A percentile compares a stretch with the other conserved stretches of the same genome.
Conservation (phyloP, 2,888 invertebrate genomes). For the Amphipoea oculea region DNA sequence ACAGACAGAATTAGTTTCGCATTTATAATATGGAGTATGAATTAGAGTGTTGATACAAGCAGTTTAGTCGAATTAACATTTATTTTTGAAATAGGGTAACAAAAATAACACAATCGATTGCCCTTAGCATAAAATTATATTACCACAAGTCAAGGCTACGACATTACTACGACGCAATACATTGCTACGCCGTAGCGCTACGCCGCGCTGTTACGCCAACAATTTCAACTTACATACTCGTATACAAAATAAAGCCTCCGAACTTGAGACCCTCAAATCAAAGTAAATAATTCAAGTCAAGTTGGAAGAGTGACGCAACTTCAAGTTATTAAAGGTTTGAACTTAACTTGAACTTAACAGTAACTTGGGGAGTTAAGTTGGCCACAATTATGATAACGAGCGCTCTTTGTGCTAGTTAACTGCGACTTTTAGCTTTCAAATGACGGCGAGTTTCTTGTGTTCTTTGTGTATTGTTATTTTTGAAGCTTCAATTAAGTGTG, state of each 20-base stretch:
- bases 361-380: slow-evolving; percentile 69
- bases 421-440: slow-evolving; percentile 59
- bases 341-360: slow-evolving; percentile 53
- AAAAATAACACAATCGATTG: slow-evolving; percentile 21
- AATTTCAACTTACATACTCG: slow-evolving; percentile 14
- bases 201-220: slow-evolving; percentile 16
- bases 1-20: neutral
- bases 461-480: slow-evolving; percentile 58
- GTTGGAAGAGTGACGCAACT: slow-evolving; percentile 59
- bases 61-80: neutral
- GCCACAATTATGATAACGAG: slow-evolving; percentile 78
- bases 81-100: neutral
- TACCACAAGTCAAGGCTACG: slow-evolving; percentile 42
- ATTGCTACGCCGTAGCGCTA: slow-evolving; percentile 39
- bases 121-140: neutral
- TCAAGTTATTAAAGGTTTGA: slow-evolving; percentile 64
- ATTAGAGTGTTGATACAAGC: neutral
- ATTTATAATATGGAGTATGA: neutral
- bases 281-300: slow-evolving; percentile 63
- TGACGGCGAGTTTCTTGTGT: slow-evolving; percentile 50
- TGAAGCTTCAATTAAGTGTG: slow-evolving; percentile 40
- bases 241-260: slow-evolving; percentile 39
- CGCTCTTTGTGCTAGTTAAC: slow-evolving; percentile 68
- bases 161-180: slow-evolving; percentile 28
- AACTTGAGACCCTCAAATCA: slow-evolving; percentile 57